Conservation (phyloP, 2,113 vertebrate genomes). For the Gambusia affinis region DNA sequence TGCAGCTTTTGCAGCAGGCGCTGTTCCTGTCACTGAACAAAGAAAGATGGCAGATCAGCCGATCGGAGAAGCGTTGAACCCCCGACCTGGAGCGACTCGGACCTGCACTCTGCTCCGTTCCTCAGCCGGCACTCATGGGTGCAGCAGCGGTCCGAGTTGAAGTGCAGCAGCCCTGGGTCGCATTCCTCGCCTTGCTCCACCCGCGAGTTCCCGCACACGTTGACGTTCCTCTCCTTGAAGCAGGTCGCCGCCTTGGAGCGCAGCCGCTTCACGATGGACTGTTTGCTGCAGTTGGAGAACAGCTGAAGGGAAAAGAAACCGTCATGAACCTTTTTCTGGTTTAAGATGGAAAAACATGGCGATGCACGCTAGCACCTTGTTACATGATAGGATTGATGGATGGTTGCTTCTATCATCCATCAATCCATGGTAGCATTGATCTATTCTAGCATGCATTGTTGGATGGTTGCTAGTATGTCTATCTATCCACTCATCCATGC, state of each 20-base stretch:
- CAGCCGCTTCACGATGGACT: slow-evolving; percentile 89
- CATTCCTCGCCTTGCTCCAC: slow-evolving; percentile 95
- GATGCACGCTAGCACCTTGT: slow-evolving; percentile 83
- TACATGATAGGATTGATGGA: slow-evolving; percentile 49
- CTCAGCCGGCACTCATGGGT: slow-evolving; percentile 83
- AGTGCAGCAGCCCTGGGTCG: slow-evolving; percentile 89
- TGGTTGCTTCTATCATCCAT: too few species aligned
- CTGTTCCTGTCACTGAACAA: slow-evolving; percentile 77
- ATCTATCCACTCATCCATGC: too few species aligned
- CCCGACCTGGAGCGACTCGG: slow-evolving; percentile 6
- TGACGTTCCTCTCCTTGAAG: slow-evolving; percentile 90
- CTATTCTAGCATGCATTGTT: too few species aligned
- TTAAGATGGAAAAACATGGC: not conserved
- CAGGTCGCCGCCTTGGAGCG: slow-evolving; percentile 87
- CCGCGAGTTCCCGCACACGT: slow-evolving; percentile 94
- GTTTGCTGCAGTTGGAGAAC: slow-evolving; percentile 95
- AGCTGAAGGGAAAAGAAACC: slow-evolving; percentile 74
- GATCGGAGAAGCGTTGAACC: not conserved
- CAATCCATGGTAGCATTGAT: too few species aligned
- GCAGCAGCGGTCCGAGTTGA: slow-evolving; percentile 88
- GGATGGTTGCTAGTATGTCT: too few species aligned
- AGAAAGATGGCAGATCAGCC: not conserved
- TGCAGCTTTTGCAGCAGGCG: slow-evolving; percentile 81
- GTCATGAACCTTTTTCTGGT: not conserved
- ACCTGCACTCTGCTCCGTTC: slow-evolving; percentile 87